Conservation (phyloP, 2,888 invertebrate species). For the Mythimna ferrago region DNA sequence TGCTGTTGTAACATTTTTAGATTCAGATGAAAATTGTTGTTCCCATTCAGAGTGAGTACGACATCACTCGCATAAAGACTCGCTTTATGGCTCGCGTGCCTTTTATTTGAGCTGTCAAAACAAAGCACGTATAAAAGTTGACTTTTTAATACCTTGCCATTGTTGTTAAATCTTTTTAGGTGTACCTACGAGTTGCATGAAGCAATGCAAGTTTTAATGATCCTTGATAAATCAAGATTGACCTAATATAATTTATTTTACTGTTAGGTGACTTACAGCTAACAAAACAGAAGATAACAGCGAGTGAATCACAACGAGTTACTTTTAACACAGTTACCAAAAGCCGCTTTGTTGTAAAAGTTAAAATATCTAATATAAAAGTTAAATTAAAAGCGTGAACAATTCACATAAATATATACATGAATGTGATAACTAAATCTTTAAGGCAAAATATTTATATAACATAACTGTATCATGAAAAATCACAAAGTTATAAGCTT, state of each 20-base stretch:
- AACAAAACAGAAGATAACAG: background rate
- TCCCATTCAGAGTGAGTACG: conserved; percentile 32
- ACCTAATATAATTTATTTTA: background rate
- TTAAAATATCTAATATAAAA: background rate
- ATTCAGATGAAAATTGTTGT: conserved; percentile 52
- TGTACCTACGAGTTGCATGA: background rate
- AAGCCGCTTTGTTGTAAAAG: background rate
- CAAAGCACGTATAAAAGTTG: conserved; percentile 8
- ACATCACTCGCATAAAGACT: conserved; percentile 40
- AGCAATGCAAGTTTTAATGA: background rate
- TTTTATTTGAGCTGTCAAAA: conserved; percentile 36
- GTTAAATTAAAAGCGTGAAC: background rate
- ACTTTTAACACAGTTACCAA: background rate
- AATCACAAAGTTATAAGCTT: too few species aligned
- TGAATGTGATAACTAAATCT: too few species aligned
- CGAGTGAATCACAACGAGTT: background rate
- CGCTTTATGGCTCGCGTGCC: conserved; percentile 29
- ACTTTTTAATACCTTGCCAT: conserved; percentile 7
- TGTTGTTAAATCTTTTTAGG: background rate
- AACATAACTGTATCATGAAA: too few species aligned
- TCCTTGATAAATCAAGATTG: background rate
- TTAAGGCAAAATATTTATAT: too few species aligned
- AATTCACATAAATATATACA: background rate
- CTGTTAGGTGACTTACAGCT: background rate
- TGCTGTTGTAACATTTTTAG: conserved; percentile 46